Evolutionary conservation across 2,113 vertebrate species (phyloP), one percentile per base, ranked within the genome.

Genomic region (Telmatochromis brachygnathus): DNA sequence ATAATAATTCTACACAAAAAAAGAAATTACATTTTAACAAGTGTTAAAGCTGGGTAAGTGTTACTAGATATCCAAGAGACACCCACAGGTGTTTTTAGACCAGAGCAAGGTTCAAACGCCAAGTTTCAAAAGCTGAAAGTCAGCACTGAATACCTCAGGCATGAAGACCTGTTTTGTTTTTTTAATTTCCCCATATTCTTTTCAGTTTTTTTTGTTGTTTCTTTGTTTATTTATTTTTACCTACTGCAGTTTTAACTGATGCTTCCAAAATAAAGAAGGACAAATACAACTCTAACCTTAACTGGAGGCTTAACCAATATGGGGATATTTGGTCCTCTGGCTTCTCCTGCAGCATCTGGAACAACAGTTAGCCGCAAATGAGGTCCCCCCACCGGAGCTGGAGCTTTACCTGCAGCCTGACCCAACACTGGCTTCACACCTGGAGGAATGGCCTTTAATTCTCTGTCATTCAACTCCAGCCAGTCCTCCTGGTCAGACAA

Each of bases 401-500:
- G 90, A 10, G 19, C 80, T 81, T 85, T 90, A 8, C 23, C 92
- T 37, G 21, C 81, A 35, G n/a, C 80, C 4, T 80, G 79, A 39
- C 54, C 87, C 28, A 86, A 49, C 23, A 79, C 73, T 4, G 93
- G 84, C 35, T 92, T 91, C 21, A 96, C 95, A 1, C 89, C 97
- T 5, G 96, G 96, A 33, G 96, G 94, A 10, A 94, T 90, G n/a
- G 96, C 93, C 47, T 96, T 97, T 56, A 97, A 28, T 26, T 93
- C 95, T 23, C 90, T 90, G 47, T 96, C 83, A 56, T 95, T 96
- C 75, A 91, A 35, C n/a, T 94, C 94, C 77, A 86, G 70, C 95
- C 94, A 96, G 77, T 92, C 94, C 51, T 97, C 96, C 54, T 88
- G 87, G 80, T 93, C 93, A 15, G 92, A 92, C 33, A 95, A 60